phyloP scores from a whole-genome alignment of 1,140 invertebrate species.

The Micrasema minimum region DNA sequence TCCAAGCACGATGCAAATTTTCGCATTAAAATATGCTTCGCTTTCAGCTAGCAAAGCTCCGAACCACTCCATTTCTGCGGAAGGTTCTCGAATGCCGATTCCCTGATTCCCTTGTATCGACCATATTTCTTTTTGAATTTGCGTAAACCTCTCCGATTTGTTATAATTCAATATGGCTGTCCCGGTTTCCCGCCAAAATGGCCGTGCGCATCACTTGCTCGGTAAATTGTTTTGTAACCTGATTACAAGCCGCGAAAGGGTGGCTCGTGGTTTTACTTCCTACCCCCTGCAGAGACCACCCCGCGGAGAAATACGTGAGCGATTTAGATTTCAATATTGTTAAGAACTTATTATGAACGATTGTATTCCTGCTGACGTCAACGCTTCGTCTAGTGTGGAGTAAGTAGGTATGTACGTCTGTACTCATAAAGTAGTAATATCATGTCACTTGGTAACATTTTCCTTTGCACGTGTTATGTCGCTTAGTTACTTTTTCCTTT shows the following conservation, averaged over 20 bases:
- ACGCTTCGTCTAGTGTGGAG: too few relatives aligned
- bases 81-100: background rate
- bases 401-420: too few relatives aligned
- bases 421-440: too few relatives aligned
- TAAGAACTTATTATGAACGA: too few relatives aligned
- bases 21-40: background rate
- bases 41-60: background rate
- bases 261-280: background rate
- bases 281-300: background rate
- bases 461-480: too few relatives aligned
- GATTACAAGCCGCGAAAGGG: constrained; percentile 44
- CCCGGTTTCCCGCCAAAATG: constrained; percentile 39
- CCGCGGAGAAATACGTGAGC: too few relatives aligned
- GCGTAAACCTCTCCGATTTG: constrained; percentile 48
- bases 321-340: too few relatives aligned
- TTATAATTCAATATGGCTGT: constrained; percentile 52
- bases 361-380: too few relatives aligned
- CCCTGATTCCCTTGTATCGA: constrained; percentile 29
- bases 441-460: too few relatives aligned
- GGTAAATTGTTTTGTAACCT: constrained; percentile 54
- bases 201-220: constrained; percentile 48
- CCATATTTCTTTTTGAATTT: constrained; percentile 46
- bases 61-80: background rate
- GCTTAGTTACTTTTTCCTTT: too few relatives aligned
- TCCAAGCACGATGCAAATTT: background rate